These are phyloP conservation scores for Sapajus apella DNA, from an alignment of 2,113 vertebrate genomes.

Conservation along the genomic window DNA sequence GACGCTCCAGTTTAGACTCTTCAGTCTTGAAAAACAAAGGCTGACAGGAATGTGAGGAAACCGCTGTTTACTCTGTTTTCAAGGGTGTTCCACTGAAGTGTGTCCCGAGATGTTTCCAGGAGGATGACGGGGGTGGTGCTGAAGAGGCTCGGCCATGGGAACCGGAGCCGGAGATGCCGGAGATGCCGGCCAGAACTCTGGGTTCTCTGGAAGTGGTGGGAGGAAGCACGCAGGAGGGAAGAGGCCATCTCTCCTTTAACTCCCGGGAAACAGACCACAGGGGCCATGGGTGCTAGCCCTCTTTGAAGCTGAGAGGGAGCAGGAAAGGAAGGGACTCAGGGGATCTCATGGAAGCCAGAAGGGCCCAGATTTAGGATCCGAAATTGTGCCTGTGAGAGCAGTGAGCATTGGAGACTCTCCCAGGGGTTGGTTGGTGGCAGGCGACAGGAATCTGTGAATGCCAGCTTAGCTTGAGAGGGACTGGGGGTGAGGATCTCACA, in stretches of 20 bases:
- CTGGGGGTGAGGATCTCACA: background rate
- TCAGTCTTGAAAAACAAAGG: conserved; percentile 42
- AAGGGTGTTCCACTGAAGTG: background rate
- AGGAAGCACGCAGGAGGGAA: accelerated
- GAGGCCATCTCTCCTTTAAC: background rate
- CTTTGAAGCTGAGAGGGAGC: background rate
- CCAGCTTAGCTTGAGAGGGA: background rate
- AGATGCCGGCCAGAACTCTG: background rate
- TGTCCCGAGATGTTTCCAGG: background rate
- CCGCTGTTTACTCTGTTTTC: conserved; percentile 51
- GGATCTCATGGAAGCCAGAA: background rate
- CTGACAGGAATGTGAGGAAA: conserved; percentile 58
- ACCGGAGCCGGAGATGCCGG: background rate
- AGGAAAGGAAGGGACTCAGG: background rate
- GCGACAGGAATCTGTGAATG: background rate
- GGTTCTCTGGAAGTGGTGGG: background rate
- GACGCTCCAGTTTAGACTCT: conserved; percentile 25
- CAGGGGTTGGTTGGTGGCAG: background rate
- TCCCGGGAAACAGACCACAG: background rate
- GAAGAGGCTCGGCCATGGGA: background rate
- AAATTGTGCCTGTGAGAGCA: background rate
- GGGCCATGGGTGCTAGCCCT: background rate
- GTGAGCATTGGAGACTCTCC: background rate
- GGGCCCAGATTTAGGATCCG: background rate
- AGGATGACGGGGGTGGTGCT: background rate